Evolutionary conservation across 2,113 vertebrate species (phyloP).

Genomic region (Barnardius zonarius): DNA sequence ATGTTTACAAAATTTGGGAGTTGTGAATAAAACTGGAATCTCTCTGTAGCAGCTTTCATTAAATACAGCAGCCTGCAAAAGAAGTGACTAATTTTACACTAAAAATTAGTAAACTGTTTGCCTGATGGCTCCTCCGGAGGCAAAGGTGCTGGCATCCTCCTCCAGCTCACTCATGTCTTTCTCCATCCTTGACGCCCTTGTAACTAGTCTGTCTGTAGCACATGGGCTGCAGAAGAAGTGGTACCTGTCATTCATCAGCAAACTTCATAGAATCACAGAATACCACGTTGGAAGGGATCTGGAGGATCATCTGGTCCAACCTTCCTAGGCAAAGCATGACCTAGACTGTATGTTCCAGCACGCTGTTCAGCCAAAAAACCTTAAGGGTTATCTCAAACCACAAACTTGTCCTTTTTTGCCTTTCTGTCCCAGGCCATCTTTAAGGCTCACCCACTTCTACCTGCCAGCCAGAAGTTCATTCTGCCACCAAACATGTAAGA

Average conservation of each 20-base stretch:
- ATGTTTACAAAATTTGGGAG: background rate
- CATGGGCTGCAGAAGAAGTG: accelerated
- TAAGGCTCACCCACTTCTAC: background rate
- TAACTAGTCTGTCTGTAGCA: background rate
- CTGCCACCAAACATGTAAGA: background rate
- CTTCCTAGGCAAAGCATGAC: background rate
- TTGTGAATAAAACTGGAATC: background rate
- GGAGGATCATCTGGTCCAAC: background rate
- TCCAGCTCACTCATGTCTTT: background rate
- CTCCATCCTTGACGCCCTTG: background rate
- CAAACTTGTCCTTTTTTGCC: background rate
- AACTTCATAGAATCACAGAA: background rate
- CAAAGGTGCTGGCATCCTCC: background rate
- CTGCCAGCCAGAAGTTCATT: background rate
- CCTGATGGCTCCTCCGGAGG: background rate
- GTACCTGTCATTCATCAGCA: background rate
- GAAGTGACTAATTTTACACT: background rate
- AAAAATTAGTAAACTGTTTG: background rate
- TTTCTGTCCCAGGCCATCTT: background rate
- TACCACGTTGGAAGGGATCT: background rate
- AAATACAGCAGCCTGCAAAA: background rate
- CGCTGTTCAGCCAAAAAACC: background rate
- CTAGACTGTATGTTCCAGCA: background rate
- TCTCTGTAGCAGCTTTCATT: background rate
- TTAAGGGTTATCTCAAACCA: background rate